phyloP scores from a whole-genome alignment of 1,140 invertebrate genomes.

The Hestina assimilis region DNA sequence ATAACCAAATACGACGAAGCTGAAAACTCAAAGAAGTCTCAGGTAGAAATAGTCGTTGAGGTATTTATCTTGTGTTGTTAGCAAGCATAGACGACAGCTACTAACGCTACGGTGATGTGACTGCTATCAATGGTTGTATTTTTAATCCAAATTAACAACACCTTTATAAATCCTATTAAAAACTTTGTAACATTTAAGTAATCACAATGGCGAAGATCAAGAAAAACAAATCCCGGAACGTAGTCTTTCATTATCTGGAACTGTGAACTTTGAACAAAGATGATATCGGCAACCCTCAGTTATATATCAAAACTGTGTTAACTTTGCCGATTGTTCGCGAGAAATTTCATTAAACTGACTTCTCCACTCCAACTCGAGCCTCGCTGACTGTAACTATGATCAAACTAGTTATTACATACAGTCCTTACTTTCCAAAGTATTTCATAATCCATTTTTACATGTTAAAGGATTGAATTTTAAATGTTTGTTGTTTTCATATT shows the following conservation, averaged over 20 bases:
- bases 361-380: slow-evolving; percentile 30
- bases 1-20: too few relatives aligned
- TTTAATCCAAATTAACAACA: too few relatives aligned
- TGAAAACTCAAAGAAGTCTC: too few relatives aligned
- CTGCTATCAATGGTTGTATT: neutral
- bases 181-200: neutral
- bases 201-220: too few relatives aligned
- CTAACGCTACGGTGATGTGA: neutral
- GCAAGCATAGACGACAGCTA: neutral
- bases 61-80: too few relatives aligned
- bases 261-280: slow-evolving; percentile 23
- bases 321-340: slow-evolving; percentile 41
- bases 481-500: neutral
- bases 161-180: neutral
- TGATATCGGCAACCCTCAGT: slow-evolving; percentile 32
- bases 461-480: neutral
- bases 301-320: slow-evolving; percentile 36
- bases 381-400: slow-evolving; percentile 35
- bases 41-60: too few relatives aligned
- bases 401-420: slow-evolving; percentile 27
- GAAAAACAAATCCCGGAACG: neutral
- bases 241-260: slow-evolving; percentile 27
- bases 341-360: slow-evolving; percentile 51
- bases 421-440: slow-evolving; percentile 1
- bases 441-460: neutral